A percentile compares a stretch with the other conserved stretches of the same genome.
Evolutionary conservation across 2,113 vertebrate genomes (phyloP).

Genomic region (Tupaia tana): DNA sequence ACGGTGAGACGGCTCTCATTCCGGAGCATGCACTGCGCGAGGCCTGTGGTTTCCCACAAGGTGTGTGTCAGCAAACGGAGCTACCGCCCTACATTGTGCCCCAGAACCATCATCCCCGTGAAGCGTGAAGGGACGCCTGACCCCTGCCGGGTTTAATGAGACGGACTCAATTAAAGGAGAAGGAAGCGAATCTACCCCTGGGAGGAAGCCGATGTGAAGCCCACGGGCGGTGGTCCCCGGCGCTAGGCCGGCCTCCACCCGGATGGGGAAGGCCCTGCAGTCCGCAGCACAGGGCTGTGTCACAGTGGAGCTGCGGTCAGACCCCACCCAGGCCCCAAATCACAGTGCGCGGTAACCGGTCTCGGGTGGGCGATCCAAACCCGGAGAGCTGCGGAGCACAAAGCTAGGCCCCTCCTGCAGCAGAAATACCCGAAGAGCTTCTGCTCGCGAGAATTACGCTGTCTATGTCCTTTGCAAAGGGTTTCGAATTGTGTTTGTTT

Average conservation of each 20-base stretch:
- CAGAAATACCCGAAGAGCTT: not conserved
- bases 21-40: constrained; percentile 29
- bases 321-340: not conserved
- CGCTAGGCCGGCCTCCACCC: no score
- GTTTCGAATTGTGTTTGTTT: not conserved
- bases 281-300: no score
- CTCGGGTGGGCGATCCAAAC: no score
- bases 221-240: no score
- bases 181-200: constrained; percentile 42
- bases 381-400: no score
- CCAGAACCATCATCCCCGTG: not conserved
- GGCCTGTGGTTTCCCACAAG: not conserved
- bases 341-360: no score
- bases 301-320: not conserved
- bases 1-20: no score
- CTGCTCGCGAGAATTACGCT: not conserved
- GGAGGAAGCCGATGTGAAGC: not conserved
- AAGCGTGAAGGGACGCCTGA: not conserved
- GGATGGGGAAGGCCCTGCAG: no score
- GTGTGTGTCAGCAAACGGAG: constrained; percentile 22
- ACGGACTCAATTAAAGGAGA: constrained; percentile 60
- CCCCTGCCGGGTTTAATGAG: constrained; percentile 52
- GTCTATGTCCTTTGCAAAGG: not conserved
- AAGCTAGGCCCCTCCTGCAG: not conserved
- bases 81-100: not conserved